Evolutionary conservation across 2,888 invertebrate genomes (phyloP), one percentile per base, ranked within the genome.

Genomic region (Frankliniella fusca): DNA sequence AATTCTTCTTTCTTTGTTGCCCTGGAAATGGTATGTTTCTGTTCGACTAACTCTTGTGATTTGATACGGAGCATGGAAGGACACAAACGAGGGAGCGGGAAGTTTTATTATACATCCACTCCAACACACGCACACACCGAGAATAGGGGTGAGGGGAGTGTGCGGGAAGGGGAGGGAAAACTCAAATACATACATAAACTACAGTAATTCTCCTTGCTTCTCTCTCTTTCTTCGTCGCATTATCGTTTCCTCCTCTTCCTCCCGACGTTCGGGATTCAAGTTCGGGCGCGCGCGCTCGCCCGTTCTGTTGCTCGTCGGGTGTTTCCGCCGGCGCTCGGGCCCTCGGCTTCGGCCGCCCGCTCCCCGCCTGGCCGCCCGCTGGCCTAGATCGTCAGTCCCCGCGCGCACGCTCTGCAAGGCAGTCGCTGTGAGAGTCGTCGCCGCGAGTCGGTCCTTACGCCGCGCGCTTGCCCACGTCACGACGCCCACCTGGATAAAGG

Each of bases 131-230:
- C 23, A 70, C 70, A 23, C 70, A 76, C 70, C 23, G 70, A 9
- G 23, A 70, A 23, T 9, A 7, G 27, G 70, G 27, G 70, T n/a
- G 12, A 10, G 70, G 23, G 70, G 27, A 27, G 70, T 27, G 70
- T 11, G 70, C 12, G 61, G 61, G n/a, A 61, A 61, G 61, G n/a
- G 61, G 61, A 76, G 70, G 12, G 70, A 76, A 76, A 76, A 76
- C 70, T 76, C 70, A 76, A 76, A 76, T 76, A 76, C 70, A 76
- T 76, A 76, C 70, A 76, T 76, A 76, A 76, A 76, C 70, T 76
- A 76, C 70, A 76, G 70, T 76, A 76, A 76, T 76, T 76, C 70
- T 76, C 70, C 27, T 76, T 76, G 70, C 70, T 27, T 76, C 70
- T 76, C 70, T 27, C 70, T 76, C 70, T 76, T 76, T 76, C 70